Conservation (phyloP, 2,888 invertebrate genomes). For the Eupithecia insigniata region DNA sequence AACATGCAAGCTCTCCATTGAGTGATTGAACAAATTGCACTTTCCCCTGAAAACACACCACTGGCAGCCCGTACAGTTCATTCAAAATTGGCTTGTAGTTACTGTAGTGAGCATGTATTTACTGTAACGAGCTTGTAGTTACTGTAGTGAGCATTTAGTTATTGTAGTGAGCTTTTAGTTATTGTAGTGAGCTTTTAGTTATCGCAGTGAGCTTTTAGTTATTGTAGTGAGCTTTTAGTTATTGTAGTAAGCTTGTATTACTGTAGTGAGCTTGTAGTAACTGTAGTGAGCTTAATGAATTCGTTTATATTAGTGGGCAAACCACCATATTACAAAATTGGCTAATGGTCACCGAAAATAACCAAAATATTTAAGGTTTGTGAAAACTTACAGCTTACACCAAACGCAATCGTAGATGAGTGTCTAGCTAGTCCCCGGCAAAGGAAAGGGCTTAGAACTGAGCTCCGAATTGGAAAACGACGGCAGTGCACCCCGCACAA, state of each 20-base stretch:
- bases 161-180: too few species aligned
- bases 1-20: background rate
- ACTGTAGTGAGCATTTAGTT: too few species aligned
- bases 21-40: background rate
- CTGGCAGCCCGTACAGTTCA: background rate
- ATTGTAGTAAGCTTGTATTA: too few species aligned
- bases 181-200: too few species aligned
- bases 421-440: slow-evolving; percentile 10
- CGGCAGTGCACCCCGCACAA: slow-evolving; percentile 27
- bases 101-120: background rate
- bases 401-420: slow-evolving; percentile 14
- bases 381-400: background rate
- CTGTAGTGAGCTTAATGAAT: background rate
- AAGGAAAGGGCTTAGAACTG: slow-evolving; percentile 27
- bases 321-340: background rate
- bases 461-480: slow-evolving; percentile 27
- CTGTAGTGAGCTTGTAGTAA: background rate
- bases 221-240: too few species aligned
- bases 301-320: background rate
- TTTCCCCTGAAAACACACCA: background rate
- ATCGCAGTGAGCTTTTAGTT: too few species aligned
- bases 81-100: background rate
- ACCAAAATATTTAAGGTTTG: background rate
- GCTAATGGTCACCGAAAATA: background rate
- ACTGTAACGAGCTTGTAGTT: too few species aligned